Conservation (phyloP, 92 coral and sea anemone genomes). For the Paragorgia papillata region DNA sequence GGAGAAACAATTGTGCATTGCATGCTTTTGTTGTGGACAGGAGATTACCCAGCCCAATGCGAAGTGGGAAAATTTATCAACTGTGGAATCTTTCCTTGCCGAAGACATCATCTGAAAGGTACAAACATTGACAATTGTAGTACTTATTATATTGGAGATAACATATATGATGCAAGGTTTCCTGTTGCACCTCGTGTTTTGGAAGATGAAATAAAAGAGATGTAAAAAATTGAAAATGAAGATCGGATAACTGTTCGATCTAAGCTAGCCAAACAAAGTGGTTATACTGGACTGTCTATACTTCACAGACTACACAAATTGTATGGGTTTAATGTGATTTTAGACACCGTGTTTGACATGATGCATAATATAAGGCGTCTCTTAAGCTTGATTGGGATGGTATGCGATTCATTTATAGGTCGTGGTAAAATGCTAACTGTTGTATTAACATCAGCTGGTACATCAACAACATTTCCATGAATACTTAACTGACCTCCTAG, state of each 20-base stretch:
- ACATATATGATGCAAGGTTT: constrained; percentile 54
- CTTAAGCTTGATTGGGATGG: too few species aligned
- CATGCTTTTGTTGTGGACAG: constrained; percentile 65
- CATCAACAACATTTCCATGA: too few species aligned
- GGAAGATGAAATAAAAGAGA: constrained; percentile 36
- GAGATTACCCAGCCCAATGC: constrained; percentile 68
- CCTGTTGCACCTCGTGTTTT: constrained; percentile 47
- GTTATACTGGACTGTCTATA: constrained; percentile 62
- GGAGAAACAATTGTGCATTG: constrained; percentile 60
- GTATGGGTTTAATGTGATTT: constrained; percentile 65
- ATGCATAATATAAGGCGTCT: constrained; percentile 56
- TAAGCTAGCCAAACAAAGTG: constrained; percentile 48
- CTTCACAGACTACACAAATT: constrained; percentile 59
- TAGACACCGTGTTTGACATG: constrained; percentile 64
- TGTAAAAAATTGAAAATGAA: constrained; percentile 60
- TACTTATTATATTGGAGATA: constrained; percentile 56
- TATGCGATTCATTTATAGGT: too few species aligned
- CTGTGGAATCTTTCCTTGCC: constrained; percentile 62
- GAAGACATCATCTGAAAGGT: constrained; percentile 48
- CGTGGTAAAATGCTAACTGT: too few species aligned
- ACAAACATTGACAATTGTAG: constrained; percentile 48
- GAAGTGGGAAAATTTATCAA: constrained; percentile 61
- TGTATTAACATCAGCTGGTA: too few species aligned
- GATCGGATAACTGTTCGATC: constrained; percentile 55
- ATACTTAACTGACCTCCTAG: too few species aligned